Evolutionary conservation across 2,888 invertebrate genomes (phyloP), one percentile per base, ranked within the genome.

Genomic region (Pristionchus entomophagus): DNA sequence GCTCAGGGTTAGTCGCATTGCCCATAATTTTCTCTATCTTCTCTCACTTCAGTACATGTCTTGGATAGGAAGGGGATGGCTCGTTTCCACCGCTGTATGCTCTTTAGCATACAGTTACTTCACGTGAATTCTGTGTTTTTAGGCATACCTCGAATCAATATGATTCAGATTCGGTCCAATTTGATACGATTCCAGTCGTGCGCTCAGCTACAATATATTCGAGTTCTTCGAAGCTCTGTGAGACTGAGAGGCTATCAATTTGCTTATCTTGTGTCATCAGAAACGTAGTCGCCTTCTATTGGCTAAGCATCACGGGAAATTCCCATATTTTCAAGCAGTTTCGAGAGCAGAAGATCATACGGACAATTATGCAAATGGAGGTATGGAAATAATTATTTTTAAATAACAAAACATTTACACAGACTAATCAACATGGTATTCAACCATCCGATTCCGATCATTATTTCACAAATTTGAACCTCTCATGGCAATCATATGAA

Each of bases 261-360:
- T 17, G 17, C 12, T 29, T n/a, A 35, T 12, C 5, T 22, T 32
- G 1, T n/a, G 6, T 1, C 2, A 41, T 73, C 10, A 73, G 73
- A 73, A n/a, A 73, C 12, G 5, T 73, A 3, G 26, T 4, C 5
- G 41, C 41, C 5, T 73, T 73, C n/a, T 73, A 73, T 26, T 35
- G 3, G 2, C 41, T 73, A 6, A 73, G 73, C 35, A 73, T 73
- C 22, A 41, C 73, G 10, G 73, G 73, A 22, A 73, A 73, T 41
- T 73, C 73, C n/a, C 73, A 73, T 35, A 73, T 73, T 41, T 32
- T 41, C n/a, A 73, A n/a, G 14, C 73, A 73, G 41, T 73, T 73
- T 73, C 38, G 12, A n/a, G 32, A 73, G n/a, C 41, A 41, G 5
- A 73, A 41, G n/a, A 0, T 38, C 19, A 38, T 73, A n/a, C 41